A percentile compares a stretch with the other conserved stretches of the same genome.
phyloP scores from a whole-genome alignment of 2,888 invertebrate species.

The Synanthedon formicaeformis region DNA sequence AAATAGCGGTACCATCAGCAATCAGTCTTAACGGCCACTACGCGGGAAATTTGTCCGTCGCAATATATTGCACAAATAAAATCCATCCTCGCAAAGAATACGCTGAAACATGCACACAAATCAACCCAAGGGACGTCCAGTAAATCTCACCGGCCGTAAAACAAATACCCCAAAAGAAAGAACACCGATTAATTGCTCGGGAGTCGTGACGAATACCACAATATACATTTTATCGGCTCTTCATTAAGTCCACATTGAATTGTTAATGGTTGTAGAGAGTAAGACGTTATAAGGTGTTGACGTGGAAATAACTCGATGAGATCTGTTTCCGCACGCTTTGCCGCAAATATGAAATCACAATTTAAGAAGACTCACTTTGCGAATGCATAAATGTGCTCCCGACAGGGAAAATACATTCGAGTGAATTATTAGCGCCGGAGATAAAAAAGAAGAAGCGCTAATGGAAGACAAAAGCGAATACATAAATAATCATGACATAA shows the following conservation, averaged over 20 bases:
- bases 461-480: conserved; percentile 63
- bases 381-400: conserved; percentile 25
- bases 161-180: conserved; percentile 44
- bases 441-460: conserved; percentile 47
- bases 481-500: conserved; percentile 64
- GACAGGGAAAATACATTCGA: conserved; percentile 34
- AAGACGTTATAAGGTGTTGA: conserved; percentile 57
- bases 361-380: conserved; percentile 30
- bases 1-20: conserved; percentile 34
- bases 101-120: conserved; percentile 50
- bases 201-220: conserved; percentile 53
- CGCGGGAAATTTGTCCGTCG: conserved; percentile 42
- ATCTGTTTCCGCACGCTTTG: conserved; percentile 35
- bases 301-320: conserved; percentile 45
- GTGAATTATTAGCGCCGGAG: conserved; percentile 39
- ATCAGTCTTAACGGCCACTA: conserved; percentile 20
- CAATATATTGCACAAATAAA: conserved; percentile 58
- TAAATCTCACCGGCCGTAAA: conserved; percentile 57
- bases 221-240: conserved; percentile 65
- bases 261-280: conserved; percentile 55
- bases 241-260: conserved; percentile 63
- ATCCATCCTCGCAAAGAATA: conserved; percentile 47
- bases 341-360: conserved; percentile 28
- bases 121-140: conserved; percentile 42
- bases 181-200: conserved; percentile 52